These are phyloP conservation scores for Apodemia zela DNA, from an alignment of 2,888 invertebrate species.

Conservation along the genomic window DNA sequence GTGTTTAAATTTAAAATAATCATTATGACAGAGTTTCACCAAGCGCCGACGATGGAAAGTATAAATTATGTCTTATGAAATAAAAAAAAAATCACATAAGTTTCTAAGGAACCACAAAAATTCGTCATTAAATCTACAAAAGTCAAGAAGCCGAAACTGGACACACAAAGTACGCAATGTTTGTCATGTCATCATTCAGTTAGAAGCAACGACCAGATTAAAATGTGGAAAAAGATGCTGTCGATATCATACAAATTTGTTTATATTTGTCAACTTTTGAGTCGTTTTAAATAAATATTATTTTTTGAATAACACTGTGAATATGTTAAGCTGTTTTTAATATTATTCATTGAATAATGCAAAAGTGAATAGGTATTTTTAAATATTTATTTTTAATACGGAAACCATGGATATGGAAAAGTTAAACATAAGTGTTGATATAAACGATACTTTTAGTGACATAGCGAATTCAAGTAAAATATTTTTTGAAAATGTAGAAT, in stretches of 20 bases:
- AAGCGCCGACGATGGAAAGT: no score
- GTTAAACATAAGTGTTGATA: not conserved
- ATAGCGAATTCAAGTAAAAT: not conserved
- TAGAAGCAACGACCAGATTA: slow-evolving; percentile 45
- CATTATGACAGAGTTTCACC: no score
- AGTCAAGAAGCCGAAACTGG: not conserved
- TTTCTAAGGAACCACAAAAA: slow-evolving; percentile 48
- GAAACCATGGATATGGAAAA: not conserved
- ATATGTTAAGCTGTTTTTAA: not conserved
- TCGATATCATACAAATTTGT: not conserved
- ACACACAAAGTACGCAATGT: slow-evolving; percentile 39
- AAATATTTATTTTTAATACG: not conserved
- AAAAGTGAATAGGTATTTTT: no score
- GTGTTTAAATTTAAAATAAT: no score
- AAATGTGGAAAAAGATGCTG: slow-evolving; percentile 39
- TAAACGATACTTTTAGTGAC: not conserved
- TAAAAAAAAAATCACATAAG: no score
- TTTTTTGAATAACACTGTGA: not conserved
- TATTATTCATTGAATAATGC: no score
- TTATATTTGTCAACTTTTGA: not conserved
- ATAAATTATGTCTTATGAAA: no score
- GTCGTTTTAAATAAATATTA: not conserved
- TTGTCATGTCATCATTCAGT: slow-evolving; percentile 52
- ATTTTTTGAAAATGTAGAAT: slow-evolving; percentile 45
- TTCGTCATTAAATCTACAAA: slow-evolving; percentile 26